Percentiles rank a stretch among this genome's conserved stretches.
Evolutionary conservation across 2,113 vertebrate genomes (phyloP).

Genomic region (Elachura formosa): DNA sequence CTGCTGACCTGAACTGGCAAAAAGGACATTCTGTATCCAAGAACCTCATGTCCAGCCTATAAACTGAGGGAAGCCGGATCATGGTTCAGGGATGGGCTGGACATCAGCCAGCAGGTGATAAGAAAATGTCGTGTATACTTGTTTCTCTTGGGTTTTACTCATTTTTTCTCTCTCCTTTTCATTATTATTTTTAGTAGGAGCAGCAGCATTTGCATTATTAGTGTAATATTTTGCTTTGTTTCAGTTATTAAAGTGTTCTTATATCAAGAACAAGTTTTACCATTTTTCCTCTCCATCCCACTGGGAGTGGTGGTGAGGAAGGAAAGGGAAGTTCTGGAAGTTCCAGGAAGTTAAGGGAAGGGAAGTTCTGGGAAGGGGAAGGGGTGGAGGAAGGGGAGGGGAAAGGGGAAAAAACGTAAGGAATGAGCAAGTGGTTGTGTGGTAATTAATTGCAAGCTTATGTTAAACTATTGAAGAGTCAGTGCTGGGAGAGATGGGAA

Average conservation of each 20-base stretch:
- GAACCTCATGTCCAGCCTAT: background rate
- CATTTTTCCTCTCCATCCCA: background rate
- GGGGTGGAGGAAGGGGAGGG: too few species aligned
- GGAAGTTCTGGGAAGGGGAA: too few species aligned
- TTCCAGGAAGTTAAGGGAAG: too few species aligned
- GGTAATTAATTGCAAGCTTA: background rate
- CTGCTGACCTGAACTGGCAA: background rate
- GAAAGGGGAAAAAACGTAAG: background rate
- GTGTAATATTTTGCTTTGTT: background rate
- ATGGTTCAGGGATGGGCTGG: rapidly evolving
- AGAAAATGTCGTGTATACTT: background rate
- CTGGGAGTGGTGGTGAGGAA: background rate
- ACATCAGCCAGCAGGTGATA: background rate
- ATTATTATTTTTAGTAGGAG: background rate
- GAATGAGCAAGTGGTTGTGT: background rate
- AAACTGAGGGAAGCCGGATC: background rate
- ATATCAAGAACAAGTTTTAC: background rate
- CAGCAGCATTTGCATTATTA: background rate
- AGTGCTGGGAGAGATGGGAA: background rate
- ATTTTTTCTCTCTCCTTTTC: background rate
- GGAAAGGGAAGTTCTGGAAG: background rate
- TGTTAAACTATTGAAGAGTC: background rate
- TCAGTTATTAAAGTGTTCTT: background rate
- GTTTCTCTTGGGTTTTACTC: background rate
- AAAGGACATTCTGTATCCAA: background rate